Evolutionary conservation across 2,797 vertebrate genomes (phyloP).

Genomic region (Syngnathus rostellatus): DNA sequence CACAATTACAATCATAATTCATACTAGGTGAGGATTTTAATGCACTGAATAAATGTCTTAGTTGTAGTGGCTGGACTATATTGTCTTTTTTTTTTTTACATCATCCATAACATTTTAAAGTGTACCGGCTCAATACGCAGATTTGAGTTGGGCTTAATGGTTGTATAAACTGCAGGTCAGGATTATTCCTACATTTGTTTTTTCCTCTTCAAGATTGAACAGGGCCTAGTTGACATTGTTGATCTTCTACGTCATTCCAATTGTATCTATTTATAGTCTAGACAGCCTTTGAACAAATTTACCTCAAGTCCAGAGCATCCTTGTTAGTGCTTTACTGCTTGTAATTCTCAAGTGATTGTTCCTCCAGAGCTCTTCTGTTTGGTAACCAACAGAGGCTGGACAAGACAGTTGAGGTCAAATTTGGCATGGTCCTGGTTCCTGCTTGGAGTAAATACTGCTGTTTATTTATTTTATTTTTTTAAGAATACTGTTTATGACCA

Average conservation of each 20-base stretch:
- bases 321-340: background rate
- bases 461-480: no score
- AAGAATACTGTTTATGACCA: background rate
- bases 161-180: no score
- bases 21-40: background rate
- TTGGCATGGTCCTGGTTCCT: background rate
- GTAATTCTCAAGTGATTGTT: background rate
- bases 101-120: background rate
- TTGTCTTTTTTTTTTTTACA: background rate
- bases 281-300: background rate
- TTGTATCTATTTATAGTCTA: background rate
- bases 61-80: background rate
- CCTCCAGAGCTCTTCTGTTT: background rate
- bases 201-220: background rate
- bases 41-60: background rate
- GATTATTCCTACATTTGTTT: no score
- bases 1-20: background rate
- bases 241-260: background rate
- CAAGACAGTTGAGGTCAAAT: background rate
- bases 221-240: background rate
- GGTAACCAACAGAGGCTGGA: background rate
- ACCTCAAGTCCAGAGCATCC: background rate
- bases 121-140: background rate
- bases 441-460: no score
- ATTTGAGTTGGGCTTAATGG: background rate